phyloP scores from a whole-genome alignment of 2,888 invertebrate genomes.

The Danaus chrysippus region DNA sequence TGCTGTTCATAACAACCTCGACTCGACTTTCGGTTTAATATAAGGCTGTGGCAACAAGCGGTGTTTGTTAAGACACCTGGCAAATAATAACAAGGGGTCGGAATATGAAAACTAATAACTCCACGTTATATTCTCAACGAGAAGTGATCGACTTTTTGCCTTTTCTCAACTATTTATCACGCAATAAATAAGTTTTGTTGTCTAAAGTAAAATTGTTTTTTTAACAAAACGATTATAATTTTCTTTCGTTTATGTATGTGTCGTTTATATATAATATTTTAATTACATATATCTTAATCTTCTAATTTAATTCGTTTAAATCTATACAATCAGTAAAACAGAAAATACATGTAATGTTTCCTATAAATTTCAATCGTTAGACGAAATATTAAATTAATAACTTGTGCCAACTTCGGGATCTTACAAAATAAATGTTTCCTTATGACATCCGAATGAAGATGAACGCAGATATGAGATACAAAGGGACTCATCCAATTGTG shows the following conservation, averaged over 20 bases:
- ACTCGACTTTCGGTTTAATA: constrained; percentile 34
- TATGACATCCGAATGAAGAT: constrained; percentile 8
- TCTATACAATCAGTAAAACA: too few species aligned
- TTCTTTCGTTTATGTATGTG: not conserved
- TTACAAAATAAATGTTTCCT: not conserved
- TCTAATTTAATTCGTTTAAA: too few species aligned
- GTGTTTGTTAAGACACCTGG: constrained; percentile 66
- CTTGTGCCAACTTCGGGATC: too few species aligned
- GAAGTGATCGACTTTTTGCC: constrained; percentile 31
- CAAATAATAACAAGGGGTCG: constrained; percentile 70
- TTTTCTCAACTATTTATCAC: constrained; percentile 36
- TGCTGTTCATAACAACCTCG: constrained; percentile 5
- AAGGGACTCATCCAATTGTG: constrained; percentile 18
- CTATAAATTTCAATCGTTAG: too few species aligned
- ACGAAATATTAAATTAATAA: too few species aligned
- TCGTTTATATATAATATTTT: too few species aligned
- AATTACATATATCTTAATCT: too few species aligned
- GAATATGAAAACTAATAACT: constrained; percentile 55
- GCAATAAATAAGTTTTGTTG: constrained; percentile 26
- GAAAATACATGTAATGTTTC: too few species aligned
- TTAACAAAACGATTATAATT: not conserved
- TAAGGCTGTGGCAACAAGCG: constrained; percentile 64
- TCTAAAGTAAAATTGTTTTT: not conserved
- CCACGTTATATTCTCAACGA: constrained; percentile 39
- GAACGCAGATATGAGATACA: constrained; percentile 12